Conservation (phyloP, 2,888 invertebrate genomes). For the Serripes groenlandicus region DNA sequence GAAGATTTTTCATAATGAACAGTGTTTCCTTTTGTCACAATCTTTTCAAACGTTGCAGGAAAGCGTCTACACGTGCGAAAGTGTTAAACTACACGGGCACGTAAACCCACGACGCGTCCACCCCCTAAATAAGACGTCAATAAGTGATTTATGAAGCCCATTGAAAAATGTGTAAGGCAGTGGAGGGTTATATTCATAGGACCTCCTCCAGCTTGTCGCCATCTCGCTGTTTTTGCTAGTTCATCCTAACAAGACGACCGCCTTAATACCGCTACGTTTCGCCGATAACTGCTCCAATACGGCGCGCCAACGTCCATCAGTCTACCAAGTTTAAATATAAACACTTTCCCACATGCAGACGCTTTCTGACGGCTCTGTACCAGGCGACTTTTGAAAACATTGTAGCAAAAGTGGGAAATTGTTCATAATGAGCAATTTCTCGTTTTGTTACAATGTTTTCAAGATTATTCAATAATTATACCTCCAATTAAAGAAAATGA, state of each 20-base stretch:
- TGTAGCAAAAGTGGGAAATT: too few species aligned
- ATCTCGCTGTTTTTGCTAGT: not conserved
- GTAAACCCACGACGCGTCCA: not conserved
- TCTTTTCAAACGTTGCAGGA: not conserved
- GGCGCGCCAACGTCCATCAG: not conserved
- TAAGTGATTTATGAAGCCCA: slow-evolving; percentile 4
- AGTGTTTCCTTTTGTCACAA: not conserved
- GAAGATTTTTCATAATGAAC: not conserved
- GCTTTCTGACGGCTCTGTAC: too few species aligned
- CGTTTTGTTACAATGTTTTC: not conserved
- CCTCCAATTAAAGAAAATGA: too few species aligned
- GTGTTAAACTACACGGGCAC: not conserved
- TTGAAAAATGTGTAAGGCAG: not conserved
- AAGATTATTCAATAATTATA: too few species aligned
- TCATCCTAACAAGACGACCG: not conserved
- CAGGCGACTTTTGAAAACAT: too few species aligned
- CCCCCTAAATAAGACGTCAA: not conserved
- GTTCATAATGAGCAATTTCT: not conserved
- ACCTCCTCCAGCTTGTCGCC: not conserved
- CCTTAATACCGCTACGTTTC: not conserved
- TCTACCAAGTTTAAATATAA: not conserved
- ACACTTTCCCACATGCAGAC: too few species aligned
- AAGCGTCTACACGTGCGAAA: too few species aligned
- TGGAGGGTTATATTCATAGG: not conserved
- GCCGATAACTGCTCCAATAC: not conserved